A percentile compares a stretch with the other conserved stretches of the same genome.
These are phyloP conservation scores for Miltochrista miniata DNA, from an alignment of 2,888 invertebrate species.

Conservation along the genomic window DNA sequence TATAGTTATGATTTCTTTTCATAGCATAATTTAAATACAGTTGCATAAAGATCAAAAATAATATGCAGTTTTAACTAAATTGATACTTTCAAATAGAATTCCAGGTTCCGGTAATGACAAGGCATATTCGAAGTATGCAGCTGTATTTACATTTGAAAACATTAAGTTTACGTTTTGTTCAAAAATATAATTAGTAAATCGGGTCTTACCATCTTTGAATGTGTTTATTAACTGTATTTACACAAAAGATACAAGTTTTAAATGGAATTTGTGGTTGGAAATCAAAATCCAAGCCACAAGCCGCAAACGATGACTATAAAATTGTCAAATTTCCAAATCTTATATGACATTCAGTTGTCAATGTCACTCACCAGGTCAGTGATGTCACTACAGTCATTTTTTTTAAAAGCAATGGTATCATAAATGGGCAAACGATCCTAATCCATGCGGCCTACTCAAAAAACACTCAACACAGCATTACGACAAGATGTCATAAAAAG, in stretches of 20 bases:
- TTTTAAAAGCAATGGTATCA: no score
- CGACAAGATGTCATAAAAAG: no score
- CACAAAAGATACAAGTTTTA: conserved; percentile 9
- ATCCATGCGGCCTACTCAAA: no score
- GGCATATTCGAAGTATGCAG: conserved; percentile 19
- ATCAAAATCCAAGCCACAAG: conserved; percentile 15
- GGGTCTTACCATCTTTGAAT: conserved; percentile 7
- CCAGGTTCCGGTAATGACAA: conserved; percentile 26
- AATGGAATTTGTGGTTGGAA: conserved; percentile 5
- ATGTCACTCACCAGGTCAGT: no score
- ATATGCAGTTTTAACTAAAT: no score
- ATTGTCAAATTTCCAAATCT: conserved; percentile 18
- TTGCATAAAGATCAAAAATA: no score
- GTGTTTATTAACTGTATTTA: conserved; percentile 6
- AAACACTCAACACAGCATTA: no score
- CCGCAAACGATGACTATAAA: conserved; percentile 39
- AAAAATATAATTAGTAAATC: not conserved
- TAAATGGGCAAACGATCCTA: no score
- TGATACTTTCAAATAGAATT: no score
- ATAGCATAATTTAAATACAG: no score
- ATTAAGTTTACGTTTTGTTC: not conserved
- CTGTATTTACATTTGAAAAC: not conserved
- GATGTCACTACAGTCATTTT: no score
- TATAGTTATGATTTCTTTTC: no score
- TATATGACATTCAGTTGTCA: conserved; percentile 5